Percentiles rank a stretch among this genome's conserved stretches.
phyloP scores from a whole-genome alignment of 2,797 vertebrate species.

The Melanotaenia maccullochi region DNA sequence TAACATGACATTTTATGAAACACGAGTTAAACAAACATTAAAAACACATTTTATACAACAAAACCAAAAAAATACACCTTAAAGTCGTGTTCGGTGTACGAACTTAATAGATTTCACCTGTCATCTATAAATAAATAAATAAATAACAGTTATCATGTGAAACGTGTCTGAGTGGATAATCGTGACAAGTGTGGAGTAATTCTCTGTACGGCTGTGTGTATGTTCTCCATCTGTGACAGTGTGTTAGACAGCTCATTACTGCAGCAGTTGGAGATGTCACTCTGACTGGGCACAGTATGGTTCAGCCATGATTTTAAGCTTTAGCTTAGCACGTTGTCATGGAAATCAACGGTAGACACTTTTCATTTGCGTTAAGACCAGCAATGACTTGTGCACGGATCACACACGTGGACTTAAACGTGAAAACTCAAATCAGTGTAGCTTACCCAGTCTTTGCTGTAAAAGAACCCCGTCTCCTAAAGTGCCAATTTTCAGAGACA shows the following conservation, averaged over 20 bases:
- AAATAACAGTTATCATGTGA: slow-evolving; percentile 2
- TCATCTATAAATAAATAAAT: not conserved
- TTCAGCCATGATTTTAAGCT: slow-evolving; percentile 64
- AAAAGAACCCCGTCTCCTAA: not conserved
- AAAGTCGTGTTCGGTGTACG: not conserved
- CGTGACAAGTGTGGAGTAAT: slow-evolving; percentile 43
- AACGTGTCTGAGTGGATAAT: slow-evolving; percentile 45
- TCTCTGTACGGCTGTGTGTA: slow-evolving; percentile 32
- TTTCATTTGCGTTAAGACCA: slow-evolving; percentile 42
- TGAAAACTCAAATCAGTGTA: slow-evolving; percentile 31
- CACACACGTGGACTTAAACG: slow-evolving; percentile 27
- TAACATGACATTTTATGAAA: too few relatives aligned
- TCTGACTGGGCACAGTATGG: slow-evolving; percentile 74
- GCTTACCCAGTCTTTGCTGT: slow-evolving; percentile 8
- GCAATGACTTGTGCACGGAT: slow-evolving; percentile 27
- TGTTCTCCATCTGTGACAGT: slow-evolving; percentile 69
- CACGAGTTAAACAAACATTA: too few relatives aligned
- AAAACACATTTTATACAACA: too few relatives aligned
- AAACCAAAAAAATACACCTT: not conserved
- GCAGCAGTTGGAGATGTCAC: slow-evolving; percentile 78
- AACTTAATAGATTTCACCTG: not conserved
- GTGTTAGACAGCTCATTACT: slow-evolving; percentile 76
- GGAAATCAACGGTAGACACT: slow-evolving; percentile 68
- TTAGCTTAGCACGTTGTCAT: slow-evolving; percentile 70
- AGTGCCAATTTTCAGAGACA: slow-evolving; percentile 12